Conservation (phyloP, 2,113 vertebrate species). For the Hemibates koningsi region DNA sequence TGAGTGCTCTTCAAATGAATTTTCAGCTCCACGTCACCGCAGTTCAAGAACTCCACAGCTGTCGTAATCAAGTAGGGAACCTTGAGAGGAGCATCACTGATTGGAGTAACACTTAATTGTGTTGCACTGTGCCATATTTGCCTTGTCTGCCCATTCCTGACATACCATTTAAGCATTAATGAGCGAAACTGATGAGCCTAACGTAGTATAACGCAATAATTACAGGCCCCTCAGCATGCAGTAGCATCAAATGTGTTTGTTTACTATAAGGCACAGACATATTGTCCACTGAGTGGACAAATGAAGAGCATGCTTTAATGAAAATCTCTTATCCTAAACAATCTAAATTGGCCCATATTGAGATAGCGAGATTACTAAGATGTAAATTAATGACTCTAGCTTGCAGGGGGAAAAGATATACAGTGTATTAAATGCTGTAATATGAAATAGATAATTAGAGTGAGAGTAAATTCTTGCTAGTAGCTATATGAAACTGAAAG, state of each 20-base stretch:
- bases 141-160: constrained; percentile 47
- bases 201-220: constrained; percentile 57
- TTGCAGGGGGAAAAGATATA: constrained; percentile 17
- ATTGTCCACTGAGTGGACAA: constrained; percentile 12
- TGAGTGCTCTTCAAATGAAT: constrained; percentile 69
- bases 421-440: constrained; percentile 25
- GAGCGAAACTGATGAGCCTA: constrained; percentile 53
- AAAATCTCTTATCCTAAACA: constrained; percentile 28
- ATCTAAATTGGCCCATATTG: constrained; percentile 49
- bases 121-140: constrained; percentile 38
- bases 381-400: constrained; percentile 35
- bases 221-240: constrained; percentile 19
- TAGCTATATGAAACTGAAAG: constrained; percentile 27
- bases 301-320: constrained; percentile 10
- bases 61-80: constrained; percentile 51
- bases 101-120: constrained; percentile 61
- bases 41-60: constrained; percentile 46
- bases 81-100: constrained; percentile 44
- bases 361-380: constrained; percentile 17
- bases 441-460: constrained; percentile 48
- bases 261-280: constrained; percentile 4
- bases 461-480: constrained; percentile 51
- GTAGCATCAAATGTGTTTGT: constrained; percentile 17
- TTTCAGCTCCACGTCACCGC: constrained; percentile 64
- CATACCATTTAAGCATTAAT: constrained; percentile 44